These are phyloP conservation scores for Coleophora flavipennella DNA, from an alignment of 2,888 invertebrate genomes.

Conservation along the genomic window DNA sequence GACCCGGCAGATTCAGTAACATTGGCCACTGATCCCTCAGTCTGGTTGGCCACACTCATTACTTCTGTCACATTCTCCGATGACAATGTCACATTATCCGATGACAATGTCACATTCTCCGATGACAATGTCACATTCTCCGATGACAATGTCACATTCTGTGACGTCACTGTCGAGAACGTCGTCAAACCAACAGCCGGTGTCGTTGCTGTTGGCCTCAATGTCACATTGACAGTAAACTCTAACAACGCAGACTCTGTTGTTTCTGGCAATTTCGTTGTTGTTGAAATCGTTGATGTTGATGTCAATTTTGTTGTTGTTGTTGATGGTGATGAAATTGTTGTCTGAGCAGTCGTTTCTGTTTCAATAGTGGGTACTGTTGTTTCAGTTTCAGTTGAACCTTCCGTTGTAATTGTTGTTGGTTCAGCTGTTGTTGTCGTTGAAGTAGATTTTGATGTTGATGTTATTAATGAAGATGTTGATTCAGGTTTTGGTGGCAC, in stretches of 20 bases:
- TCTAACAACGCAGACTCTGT: constrained; percentile 27
- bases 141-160: constrained; percentile 18
- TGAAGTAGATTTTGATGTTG: constrained; percentile 20
- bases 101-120: too few species aligned
- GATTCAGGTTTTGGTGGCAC: constrained; percentile 48
- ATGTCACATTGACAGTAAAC: constrained; percentile 52
- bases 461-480: constrained; percentile 21
- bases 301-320: constrained; percentile 10
- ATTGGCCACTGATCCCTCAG: constrained; percentile 22
- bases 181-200: constrained; percentile 29
- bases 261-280: constrained; percentile 2
- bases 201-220: constrained; percentile 12
- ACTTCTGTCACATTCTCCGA: constrained; percentile 19
- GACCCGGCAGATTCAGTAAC: constrained; percentile 21
- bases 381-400: constrained; percentile 2
- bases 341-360: constrained; percentile 10
- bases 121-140: too few species aligned
- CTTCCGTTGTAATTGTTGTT: constrained; percentile 28
- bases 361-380: not conserved
- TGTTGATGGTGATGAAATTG: constrained; percentile 7
- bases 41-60: not conserved
- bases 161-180: constrained; percentile 26
- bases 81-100: constrained; percentile 13
- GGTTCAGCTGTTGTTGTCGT: constrained; percentile 28
- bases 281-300: constrained; percentile 6